Conservation (phyloP, 2,888 invertebrate species). For the Pherbina coryleti region DNA sequence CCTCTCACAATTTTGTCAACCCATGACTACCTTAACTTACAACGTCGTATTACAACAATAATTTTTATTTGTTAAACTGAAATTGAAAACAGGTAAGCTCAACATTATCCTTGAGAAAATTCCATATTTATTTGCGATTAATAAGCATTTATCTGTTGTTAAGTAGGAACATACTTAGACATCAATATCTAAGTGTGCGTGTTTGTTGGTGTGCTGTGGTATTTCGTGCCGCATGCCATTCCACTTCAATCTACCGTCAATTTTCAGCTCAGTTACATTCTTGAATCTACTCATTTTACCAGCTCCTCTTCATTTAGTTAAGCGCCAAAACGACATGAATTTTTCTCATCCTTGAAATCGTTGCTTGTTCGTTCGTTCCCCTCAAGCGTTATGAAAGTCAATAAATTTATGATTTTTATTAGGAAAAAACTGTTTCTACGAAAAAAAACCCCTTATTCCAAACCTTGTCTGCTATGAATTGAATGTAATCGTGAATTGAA, state of each 20-base stretch:
- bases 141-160: too few relatives aligned
- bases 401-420: slow-evolving; percentile 19
- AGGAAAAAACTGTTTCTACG: neutral
- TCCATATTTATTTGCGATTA: too few relatives aligned
- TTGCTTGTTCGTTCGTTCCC: neutral
- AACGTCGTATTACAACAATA: too few relatives aligned
- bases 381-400: neutral
- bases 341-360: neutral
- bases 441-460: neutral
- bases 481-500: neutral
- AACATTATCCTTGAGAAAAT: too few relatives aligned
- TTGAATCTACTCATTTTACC: neutral
- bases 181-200: too few relatives aligned
- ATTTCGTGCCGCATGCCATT: too few relatives aligned
- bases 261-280: neutral
- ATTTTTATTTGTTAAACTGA: too few relatives aligned
- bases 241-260: neutral
- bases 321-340: neutral
- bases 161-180: too few relatives aligned
- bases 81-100: too few relatives aligned
- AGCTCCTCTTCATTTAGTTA: neutral
- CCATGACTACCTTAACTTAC: too few relatives aligned
- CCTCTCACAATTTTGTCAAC: too few relatives aligned
- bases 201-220: too few relatives aligned
- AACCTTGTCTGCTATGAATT: neutral